Conservation (phyloP, 2,113 vertebrate species). For the Nothobranchius kuhntae region DNA sequence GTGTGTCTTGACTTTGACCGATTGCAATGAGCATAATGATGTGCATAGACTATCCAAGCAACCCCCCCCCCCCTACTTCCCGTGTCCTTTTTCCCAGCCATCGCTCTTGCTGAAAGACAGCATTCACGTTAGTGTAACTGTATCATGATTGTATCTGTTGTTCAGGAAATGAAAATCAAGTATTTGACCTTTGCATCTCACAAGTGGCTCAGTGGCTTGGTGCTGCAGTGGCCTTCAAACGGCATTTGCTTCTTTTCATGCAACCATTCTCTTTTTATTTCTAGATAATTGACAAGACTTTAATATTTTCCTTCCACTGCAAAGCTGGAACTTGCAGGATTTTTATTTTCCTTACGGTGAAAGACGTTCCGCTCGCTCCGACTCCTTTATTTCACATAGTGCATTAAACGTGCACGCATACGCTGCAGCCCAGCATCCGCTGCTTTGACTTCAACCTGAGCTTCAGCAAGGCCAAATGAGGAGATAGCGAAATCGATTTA, state of each 20-base stretch:
- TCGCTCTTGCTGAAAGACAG: slow-evolving; percentile 62
- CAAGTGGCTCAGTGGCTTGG: slow-evolving; percentile 64
- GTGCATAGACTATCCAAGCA: slow-evolving; percentile 52
- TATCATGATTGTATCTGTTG: slow-evolving; percentile 60
- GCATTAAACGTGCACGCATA: slow-evolving; percentile 69
- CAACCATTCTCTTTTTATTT: slow-evolving; percentile 15
- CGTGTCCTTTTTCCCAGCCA: slow-evolving; percentile 55
- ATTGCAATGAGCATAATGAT: slow-evolving; percentile 68
- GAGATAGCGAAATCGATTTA: slow-evolving; percentile 83
- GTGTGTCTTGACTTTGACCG: slow-evolving; percentile 43
- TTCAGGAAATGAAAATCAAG: slow-evolving; percentile 75
- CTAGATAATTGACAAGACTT: slow-evolving; percentile 44
- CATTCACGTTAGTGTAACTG: slow-evolving; percentile 64
- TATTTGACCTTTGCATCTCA: slow-evolving; percentile 76
- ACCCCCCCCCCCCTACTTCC: slow-evolving; percentile 51
- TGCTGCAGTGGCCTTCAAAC: slow-evolving; percentile 40
- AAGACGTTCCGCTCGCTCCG: slow-evolving; percentile 49
- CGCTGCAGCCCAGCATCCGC: slow-evolving; percentile 29
- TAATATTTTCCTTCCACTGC: slow-evolving; percentile 64
- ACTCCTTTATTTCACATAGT: slow-evolving; percentile 60
- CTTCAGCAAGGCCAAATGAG: slow-evolving; percentile 68
- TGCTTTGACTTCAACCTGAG: slow-evolving; percentile 63
- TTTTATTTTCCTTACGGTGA: slow-evolving; percentile 57
- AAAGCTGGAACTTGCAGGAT: slow-evolving; percentile 64
- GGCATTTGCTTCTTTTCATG: slow-evolving; percentile 41